phyloP scores from a whole-genome alignment of 1,140 invertebrate genomes.

The Hyles vespertilio region DNA sequence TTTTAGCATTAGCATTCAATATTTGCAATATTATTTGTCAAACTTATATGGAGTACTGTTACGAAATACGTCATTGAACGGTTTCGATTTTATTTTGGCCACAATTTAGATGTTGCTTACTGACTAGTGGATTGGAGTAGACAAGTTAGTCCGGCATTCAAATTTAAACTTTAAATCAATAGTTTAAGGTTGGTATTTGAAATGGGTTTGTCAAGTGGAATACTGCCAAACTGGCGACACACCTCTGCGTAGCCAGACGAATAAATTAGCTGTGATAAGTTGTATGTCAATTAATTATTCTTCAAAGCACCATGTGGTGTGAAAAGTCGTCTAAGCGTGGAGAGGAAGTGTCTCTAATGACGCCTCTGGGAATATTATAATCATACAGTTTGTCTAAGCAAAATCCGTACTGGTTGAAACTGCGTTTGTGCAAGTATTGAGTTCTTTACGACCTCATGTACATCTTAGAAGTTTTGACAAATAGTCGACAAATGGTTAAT shows the following conservation, averaged over 20 bases:
- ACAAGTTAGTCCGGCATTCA: background rate
- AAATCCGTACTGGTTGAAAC: too few relatives aligned
- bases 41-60: constrained; percentile 41
- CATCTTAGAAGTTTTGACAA: too few relatives aligned
- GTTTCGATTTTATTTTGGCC: constrained; percentile 67
- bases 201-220: constrained; percentile 35
- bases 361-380: constrained; percentile 16
- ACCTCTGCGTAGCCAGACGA: constrained; percentile 67
- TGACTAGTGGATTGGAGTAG: constrained; percentile 36
- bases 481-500: too few relatives aligned
- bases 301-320: constrained; percentile 72
- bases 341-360: constrained; percentile 54
- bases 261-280: constrained; percentile 75
- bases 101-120: constrained; percentile 62
- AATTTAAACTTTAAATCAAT: constrained; percentile 26
- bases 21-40: constrained; percentile 46
- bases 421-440: too few relatives aligned
- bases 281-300: constrained; percentile 76
- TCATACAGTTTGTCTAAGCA: constrained; percentile 3
- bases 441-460: too few relatives aligned
- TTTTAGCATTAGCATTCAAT: constrained; percentile 26
- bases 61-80: constrained; percentile 58
- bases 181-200: constrained; percentile 26
- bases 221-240: constrained; percentile 66
- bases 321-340: constrained; percentile 42